These are phyloP conservation scores for Andricus quercusramuli DNA, from an alignment of 2,888 invertebrate species.

Conservation along the genomic window DNA sequence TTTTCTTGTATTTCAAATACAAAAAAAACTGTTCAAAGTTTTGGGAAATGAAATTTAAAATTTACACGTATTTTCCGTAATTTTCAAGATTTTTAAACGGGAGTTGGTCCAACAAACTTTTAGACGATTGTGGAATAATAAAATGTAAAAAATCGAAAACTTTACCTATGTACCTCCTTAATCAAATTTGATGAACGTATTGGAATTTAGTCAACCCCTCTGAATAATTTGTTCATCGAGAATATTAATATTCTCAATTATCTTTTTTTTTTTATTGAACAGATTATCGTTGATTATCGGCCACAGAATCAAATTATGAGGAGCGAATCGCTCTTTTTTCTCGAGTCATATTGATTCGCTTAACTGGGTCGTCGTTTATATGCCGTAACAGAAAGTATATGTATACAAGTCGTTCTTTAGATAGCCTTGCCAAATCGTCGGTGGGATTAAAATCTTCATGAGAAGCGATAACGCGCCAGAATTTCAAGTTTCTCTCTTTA, in stretches of 20 bases:
- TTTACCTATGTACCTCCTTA: too few relatives aligned
- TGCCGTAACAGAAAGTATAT: not conserved
- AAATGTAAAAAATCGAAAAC: too few relatives aligned
- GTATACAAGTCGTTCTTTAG: constrained; percentile 5
- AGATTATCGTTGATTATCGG: not conserved
- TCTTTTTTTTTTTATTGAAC: constrained; percentile 8
- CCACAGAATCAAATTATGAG: constrained; percentile 21
- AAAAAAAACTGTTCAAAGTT: too few relatives aligned
- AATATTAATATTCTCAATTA: not conserved
- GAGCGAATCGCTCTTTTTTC: constrained; percentile 13
- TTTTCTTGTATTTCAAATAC: too few relatives aligned
- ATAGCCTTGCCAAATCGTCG: constrained; percentile 9
- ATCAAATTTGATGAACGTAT: too few relatives aligned
- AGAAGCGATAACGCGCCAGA: not conserved
- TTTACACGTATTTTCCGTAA: too few relatives aligned
- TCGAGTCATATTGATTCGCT: constrained; percentile 15
- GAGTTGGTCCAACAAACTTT: too few relatives aligned
- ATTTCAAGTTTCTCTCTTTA: not conserved
- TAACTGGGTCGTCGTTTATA: constrained; percentile 26
- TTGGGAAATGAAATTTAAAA: too few relatives aligned
- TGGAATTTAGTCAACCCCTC: too few relatives aligned
- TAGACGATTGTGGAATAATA: too few relatives aligned
- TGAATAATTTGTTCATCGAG: not conserved
- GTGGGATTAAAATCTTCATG: not conserved
- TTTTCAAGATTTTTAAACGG: too few relatives aligned